phyloP scores from a whole-genome alignment of 2,888 invertebrate genomes.

The Rhogogaster chlorosoma region DNA sequence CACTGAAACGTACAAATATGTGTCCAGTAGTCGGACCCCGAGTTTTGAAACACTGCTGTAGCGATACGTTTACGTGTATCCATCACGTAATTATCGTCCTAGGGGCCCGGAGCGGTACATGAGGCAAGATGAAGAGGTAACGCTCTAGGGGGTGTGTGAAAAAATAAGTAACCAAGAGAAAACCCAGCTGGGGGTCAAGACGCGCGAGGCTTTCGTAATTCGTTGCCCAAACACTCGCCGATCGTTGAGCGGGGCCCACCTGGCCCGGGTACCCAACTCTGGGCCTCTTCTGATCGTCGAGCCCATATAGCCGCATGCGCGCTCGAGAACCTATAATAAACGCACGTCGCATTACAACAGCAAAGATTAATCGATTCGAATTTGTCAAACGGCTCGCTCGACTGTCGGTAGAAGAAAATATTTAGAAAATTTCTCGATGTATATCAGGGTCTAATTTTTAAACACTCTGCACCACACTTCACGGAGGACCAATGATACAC shows the following conservation, averaged over 20 bases:
- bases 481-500: not conserved
- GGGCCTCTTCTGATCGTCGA: not conserved
- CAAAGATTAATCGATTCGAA: slow-evolving; percentile 69
- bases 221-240: slow-evolving; percentile 49
- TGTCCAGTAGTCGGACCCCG: slow-evolving; percentile 19
- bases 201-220: slow-evolving; percentile 45
- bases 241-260: slow-evolving; percentile 60
- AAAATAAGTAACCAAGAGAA: slow-evolving; percentile 66
- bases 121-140: slow-evolving; percentile 72
- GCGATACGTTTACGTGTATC: slow-evolving; percentile 65
- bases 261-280: slow-evolving; percentile 13
- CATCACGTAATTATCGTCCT: slow-evolving; percentile 67
- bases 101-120: slow-evolving; percentile 50
- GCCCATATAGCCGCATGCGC: not conserved
- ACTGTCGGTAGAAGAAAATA: slow-evolving; percentile 23
- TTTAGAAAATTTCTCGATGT: slow-evolving; percentile 1
- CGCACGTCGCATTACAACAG: slow-evolving; percentile 46
- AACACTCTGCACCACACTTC: not conserved
- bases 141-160: slow-evolving; percentile 71
- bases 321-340: slow-evolving; percentile 41
- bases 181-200: slow-evolving; percentile 71
- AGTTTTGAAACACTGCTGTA: slow-evolving; percentile 1
- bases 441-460: not conserved
- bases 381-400: slow-evolving; percentile 64
- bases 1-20: not conserved